Evolutionary conservation across 2,113 vertebrate species (phyloP), one percentile per base, ranked within the genome.

Genomic region (Dolichotis patagonum): DNA sequence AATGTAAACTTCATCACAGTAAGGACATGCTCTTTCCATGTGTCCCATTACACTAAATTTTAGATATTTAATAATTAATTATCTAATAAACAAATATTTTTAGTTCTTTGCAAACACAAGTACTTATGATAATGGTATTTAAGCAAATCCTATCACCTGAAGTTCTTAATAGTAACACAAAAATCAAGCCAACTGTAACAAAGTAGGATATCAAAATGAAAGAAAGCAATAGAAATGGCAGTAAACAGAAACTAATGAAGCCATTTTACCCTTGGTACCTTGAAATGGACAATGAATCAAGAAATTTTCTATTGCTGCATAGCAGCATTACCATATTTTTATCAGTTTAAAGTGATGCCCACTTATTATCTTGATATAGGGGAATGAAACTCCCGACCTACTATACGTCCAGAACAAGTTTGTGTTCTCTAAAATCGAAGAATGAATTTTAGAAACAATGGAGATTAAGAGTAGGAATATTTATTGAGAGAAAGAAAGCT

Each of bases 201-300:
- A 84, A 86, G 54, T 54, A 77, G 52, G 24, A 84, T 73, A 69
- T 67, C 41, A 85, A 71, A 73, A 89, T 92, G 30, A 83, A 96
- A 38, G 10, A n/a, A 85, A 58, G 14, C 28, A 69, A 62, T n/a
- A 62, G 52, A 94, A 85, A 58, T 75, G 10, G 14, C 49, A 32
- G 7, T 84, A n/a, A 77, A 91, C 3, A 71, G 46, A 82, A 90
- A 81, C 35, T 73, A 58, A 86, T n/a, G 0, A 95, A 71, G 41
- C 62, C 7, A 78, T 2, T 56, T 65, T 60, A 80, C 89, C 26
- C 11, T 62, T 77, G 5, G 35, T 58, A 67, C 11, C 77, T 9
- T 85, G 43, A 95, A 96, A 69, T 84, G 52, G 20, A 46, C 3
- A 71, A 52, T 35, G 22, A 1, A 67, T 77, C 67, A 1, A 54